Base-by-base conservation (phyloP, 2,797 vertebrate species). In the Galagoides demidoff region DNA sequence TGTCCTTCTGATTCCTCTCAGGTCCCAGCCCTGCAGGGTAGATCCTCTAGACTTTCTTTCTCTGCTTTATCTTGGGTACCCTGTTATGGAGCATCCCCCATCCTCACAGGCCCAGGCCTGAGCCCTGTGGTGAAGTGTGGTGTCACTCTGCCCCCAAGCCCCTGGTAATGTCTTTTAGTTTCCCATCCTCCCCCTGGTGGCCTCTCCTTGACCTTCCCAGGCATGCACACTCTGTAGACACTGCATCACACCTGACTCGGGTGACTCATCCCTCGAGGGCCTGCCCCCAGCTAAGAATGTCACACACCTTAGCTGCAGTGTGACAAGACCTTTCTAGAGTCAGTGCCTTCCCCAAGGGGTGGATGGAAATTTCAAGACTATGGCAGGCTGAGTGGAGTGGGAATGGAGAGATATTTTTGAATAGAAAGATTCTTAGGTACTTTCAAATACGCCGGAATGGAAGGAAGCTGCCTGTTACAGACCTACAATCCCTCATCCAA, bases 371-470 rank as follows among this genome's bases (percentile, higher is more conserved):
- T 90, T 92, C 2, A 85, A 31, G 61, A 8, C 68, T 52, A 0
- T 34, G n/a, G 43, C 52, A 76, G 37, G 4, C 55, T 59, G 23
- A 7, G 43, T 86, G 37, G 39, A 59, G 29, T 49, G 31, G 34
- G 49, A 77, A 77, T 23, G 3, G 89, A 90, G 45, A 71, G 25
- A 8, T 43, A 27, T 85, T 96, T 95, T 85, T 95, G 66, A 95
- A 63, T 7, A 85, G 49, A 68, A 29, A 94, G 13, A 52, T 90
- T 92, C 66, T 68, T 73, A 55, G 89, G 27, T 89, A 34, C 61
- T 95, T 92, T 78, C 73, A 91, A 2, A 78, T 73, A 70, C 13
- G 63, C 52, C 45, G 45, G 52, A 89, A 94, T 86, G 64, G 52
- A 94, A 86, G 86, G 70, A 83, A 37, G 6, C 63, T 86, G 64